Base-by-base conservation (phyloP, 2,888 invertebrate genomes). In the Apomyelois bistriatella region DNA sequence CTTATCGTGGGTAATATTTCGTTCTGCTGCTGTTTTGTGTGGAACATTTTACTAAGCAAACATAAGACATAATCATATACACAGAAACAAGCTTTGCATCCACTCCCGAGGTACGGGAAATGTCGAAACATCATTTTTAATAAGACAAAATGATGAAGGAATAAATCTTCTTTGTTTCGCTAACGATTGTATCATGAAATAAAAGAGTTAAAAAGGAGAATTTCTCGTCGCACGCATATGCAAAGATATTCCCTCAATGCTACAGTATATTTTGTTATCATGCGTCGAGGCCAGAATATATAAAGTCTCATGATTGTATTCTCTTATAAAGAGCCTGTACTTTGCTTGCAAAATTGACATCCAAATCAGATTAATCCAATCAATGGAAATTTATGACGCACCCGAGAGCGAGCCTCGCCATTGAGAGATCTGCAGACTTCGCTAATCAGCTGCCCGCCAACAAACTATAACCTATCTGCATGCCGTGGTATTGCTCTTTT, bases 301-400 rank as follows among this genome's bases (percentile, higher is more conserved):
- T 67, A 76, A 79, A 68, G 59, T 60, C 71, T 71, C 79, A 74
- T 79, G 79, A 80, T 79, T 79, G 79, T 85, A 81, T 86, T 85
- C 76, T 81, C 71, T 82, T 85, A 79, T 81, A 84, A 81, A 85
- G 76, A 85, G 77, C 76, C 76, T 79, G 78, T 79, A 79, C 81
- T 81, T 83, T 84, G 78, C 76, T 77, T 80, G 79, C 85, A 82
- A 90, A 89, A 85, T 87, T 87, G 87, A 86, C 88, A 87, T 84
- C 80, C 85, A 90, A 90, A 91, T 90, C 90, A 89, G 90, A 90
- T 91, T 89, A 90, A 88, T 86, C 89, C 90, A 87, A 90, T 90
- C 90, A 90, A 87, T 86, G 86, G 78, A 84, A 85, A 91, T 91
- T 90, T 91, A 90, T 91, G 90, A 91, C 85, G 87, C 88, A 84